A percentile compares a stretch with the other conserved stretches of the same genome.
These are phyloP conservation scores for Pterocles orientalis DNA, from an alignment of 2,113 vertebrate species.

Conservation along the genomic window DNA sequence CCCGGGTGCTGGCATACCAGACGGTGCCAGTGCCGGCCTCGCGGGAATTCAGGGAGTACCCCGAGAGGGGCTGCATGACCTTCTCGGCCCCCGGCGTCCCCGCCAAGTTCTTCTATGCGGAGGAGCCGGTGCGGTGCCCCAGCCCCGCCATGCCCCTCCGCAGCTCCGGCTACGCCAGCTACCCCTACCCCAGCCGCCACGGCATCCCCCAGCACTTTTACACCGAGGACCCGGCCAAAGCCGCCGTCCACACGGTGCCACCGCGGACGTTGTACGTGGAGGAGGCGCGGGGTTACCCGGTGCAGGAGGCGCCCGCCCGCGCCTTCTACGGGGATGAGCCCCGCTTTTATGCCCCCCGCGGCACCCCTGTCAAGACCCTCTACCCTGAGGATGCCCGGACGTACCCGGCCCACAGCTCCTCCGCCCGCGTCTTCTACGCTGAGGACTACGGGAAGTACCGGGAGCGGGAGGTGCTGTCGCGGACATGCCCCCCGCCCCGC, in stretches of 20 bases:
- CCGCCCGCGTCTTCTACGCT: slow-evolving; percentile 77
- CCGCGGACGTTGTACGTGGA: slow-evolving; percentile 80
- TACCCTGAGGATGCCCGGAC: slow-evolving; percentile 77
- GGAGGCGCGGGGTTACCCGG: slow-evolving; percentile 79
- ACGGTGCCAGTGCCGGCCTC: slow-evolving; percentile 80
- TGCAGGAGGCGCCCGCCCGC: slow-evolving; percentile 78
- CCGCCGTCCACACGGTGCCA: slow-evolving; percentile 64
- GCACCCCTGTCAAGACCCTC: slow-evolving; percentile 76
- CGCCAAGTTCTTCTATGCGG: slow-evolving; percentile 89
- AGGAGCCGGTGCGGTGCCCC: slow-evolving; percentile 81
- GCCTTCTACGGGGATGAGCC: slow-evolving; percentile 82
- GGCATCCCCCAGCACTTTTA: slow-evolving; percentile 48
- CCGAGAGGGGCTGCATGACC: slow-evolving; percentile 81
- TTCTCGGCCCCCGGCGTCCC: slow-evolving; percentile 84
- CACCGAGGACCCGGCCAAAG: slow-evolving; percentile 15
- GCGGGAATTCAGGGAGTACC: slow-evolving; percentile 74
- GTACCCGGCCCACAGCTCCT: slow-evolving; percentile 71
- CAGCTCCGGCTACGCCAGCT: slow-evolving; percentile 60
- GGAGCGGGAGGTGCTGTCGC: slow-evolving; percentile 78
- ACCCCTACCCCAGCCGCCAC: slow-evolving; percentile 35
- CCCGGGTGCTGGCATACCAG: slow-evolving; percentile 75
- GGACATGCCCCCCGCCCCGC: slow-evolving; percentile 74
- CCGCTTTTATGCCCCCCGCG: slow-evolving; percentile 58
- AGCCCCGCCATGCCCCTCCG: slow-evolving; percentile 61
- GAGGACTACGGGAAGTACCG: slow-evolving; percentile 83